Percentiles rank a stretch among this genome's conserved stretches.
phyloP scores from a whole-genome alignment of 2,888 invertebrate genomes.

The Beris chalybata region DNA sequence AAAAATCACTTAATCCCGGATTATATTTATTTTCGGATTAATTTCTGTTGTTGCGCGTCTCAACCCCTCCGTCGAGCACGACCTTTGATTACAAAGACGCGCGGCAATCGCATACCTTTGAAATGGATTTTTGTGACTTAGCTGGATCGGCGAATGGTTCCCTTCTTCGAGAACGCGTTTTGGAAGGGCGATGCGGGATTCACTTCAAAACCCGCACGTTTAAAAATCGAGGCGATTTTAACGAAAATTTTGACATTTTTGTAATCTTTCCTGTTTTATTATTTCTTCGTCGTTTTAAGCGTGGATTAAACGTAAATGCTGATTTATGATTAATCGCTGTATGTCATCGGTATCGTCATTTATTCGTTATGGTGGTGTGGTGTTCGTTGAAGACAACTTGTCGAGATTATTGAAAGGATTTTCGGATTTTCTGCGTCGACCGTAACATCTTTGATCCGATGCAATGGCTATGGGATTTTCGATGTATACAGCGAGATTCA shows the following conservation, averaged over 20 bases:
- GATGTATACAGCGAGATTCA: neutral
- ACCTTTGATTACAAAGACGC: too few relatives aligned
- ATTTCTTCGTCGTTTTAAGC: slow-evolving; percentile 19
- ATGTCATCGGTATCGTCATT: slow-evolving; percentile 28
- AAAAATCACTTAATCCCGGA: slow-evolving; percentile 42
- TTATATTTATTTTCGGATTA: slow-evolving; percentile 44
- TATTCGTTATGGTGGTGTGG: neutral
- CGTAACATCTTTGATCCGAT: neutral
- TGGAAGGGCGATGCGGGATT: too few relatives aligned
- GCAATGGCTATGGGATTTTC: neutral
- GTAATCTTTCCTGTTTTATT: neutral
- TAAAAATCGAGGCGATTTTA: too few relatives aligned
- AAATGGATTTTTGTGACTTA: too few relatives aligned
- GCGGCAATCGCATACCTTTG: too few relatives aligned
- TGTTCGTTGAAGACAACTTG: slow-evolving; percentile 1
- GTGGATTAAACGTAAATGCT: slow-evolving; percentile 31
- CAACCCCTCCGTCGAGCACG: too few relatives aligned
- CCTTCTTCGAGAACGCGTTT: too few relatives aligned
- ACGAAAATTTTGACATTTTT: too few relatives aligned
- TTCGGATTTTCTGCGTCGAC: slow-evolving; percentile 19
- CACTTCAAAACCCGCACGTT: too few relatives aligned
- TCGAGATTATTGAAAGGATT: slow-evolving; percentile 25
- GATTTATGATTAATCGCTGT: slow-evolving; percentile 32
- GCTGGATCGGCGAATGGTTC: too few relatives aligned
- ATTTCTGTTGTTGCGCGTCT: slow-evolving; percentile 39